Conservation (phyloP, 2,888 invertebrate genomes). For the Choreutis nemorana region DNA sequence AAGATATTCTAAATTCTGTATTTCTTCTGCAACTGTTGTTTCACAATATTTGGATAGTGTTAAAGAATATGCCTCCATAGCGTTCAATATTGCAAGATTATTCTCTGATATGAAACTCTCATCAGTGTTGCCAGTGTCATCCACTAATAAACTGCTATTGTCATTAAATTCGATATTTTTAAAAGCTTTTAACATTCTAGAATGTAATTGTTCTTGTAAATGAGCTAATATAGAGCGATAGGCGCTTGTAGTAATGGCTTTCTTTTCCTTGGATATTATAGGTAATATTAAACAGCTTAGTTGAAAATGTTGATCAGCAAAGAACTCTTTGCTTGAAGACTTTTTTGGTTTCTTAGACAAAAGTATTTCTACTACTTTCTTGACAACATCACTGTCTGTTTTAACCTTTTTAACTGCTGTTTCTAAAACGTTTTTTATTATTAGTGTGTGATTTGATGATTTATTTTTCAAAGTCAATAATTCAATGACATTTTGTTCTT, state of each 20-base stretch:
- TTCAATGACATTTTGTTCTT: conserved; percentile 29
- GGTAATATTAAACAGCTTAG: conserved; percentile 45
- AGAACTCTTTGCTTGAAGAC: conserved; percentile 29
- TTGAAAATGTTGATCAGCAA: conserved; percentile 44
- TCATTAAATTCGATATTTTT: conserved; percentile 37
- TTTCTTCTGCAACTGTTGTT: conserved; percentile 30
- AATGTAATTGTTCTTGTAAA: conserved; percentile 47
- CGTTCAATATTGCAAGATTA: conserved; percentile 39
- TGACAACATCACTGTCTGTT: conserved; percentile 38
- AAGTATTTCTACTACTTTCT: conserved; percentile 37
- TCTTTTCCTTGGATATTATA: conserved; percentile 46
- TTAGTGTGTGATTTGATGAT: conserved; percentile 29
- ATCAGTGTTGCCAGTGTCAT: conserved; percentile 24
- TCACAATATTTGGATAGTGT: conserved; percentile 50
- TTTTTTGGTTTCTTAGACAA: conserved; percentile 26
- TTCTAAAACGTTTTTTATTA: conserved; percentile 40
- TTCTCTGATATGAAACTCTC: conserved; percentile 31
- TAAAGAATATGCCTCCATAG: conserved; percentile 47
- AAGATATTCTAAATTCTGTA: conserved; percentile 40
- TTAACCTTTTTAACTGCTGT: conserved; percentile 46
- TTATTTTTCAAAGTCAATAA: conserved; percentile 41
- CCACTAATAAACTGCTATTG: conserved; percentile 16
- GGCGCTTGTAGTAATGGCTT: conserved; percentile 37
- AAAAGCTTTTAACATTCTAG: conserved; percentile 35
- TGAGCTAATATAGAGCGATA: conserved; percentile 45